These are phyloP conservation scores for Conchocele bisecta DNA, from an alignment of 2,888 invertebrate genomes.

Conservation along the genomic window DNA sequence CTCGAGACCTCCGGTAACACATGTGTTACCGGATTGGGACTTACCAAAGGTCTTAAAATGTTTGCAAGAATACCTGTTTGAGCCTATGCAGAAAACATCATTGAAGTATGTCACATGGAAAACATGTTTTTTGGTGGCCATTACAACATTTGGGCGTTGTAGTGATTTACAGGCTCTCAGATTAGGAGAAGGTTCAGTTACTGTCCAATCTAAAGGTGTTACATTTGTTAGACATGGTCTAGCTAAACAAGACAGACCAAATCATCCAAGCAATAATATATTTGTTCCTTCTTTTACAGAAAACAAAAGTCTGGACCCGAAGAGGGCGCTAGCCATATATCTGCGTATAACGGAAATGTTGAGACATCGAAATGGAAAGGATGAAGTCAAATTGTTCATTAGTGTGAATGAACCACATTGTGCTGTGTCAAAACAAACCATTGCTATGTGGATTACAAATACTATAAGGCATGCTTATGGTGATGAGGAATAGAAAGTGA, in stretches of 20 bases:
- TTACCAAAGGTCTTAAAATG: not conserved
- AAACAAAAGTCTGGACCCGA: constrained; percentile 34
- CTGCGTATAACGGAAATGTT: constrained; percentile 26
- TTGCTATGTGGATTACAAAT: constrained; percentile 3
- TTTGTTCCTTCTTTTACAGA: constrained; percentile 20
- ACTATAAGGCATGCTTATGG: not conserved
- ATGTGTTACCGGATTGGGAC: constrained; percentile 16
- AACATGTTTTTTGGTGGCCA: constrained; percentile 24
- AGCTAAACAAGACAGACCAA: constrained; percentile 27
- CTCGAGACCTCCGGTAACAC: not conserved
- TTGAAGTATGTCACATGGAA: constrained; percentile 14
- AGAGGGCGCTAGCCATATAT: constrained; percentile 15
- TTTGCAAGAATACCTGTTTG: constrained; percentile 7
- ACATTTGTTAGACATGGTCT: constrained; percentile 23
- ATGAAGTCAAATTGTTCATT: not conserved
- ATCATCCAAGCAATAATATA: constrained; percentile 11
- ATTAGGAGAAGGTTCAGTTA: constrained; percentile 20
- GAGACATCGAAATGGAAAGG: not conserved
- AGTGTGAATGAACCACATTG: not conserved
- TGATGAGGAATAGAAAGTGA: not conserved
- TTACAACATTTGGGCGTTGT: constrained; percentile 24
- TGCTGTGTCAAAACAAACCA: not conserved
- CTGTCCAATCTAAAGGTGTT: constrained; percentile 14
- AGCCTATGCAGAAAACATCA: not conserved
- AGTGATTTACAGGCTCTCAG: constrained; percentile 34